Evolutionary conservation across 2,888 invertebrate genomes (phyloP).

Genomic region (Proisotoma minuta): DNA sequence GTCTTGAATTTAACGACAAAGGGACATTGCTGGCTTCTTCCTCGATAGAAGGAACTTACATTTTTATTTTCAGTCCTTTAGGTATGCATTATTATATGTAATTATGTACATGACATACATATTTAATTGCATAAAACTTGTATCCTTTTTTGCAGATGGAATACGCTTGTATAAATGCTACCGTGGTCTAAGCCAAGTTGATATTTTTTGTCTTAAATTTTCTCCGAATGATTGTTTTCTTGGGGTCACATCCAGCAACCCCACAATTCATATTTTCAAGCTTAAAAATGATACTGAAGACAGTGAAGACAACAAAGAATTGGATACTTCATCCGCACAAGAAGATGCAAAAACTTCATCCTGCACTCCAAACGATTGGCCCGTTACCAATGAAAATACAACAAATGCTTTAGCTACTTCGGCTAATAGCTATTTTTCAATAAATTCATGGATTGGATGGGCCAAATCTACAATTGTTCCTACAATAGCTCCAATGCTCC

Average conservation of each 20-base stretch:
- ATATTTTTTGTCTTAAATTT: neutral
- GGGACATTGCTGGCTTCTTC: neutral
- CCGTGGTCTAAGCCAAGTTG: neutral
- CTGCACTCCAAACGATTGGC: too few relatives aligned
- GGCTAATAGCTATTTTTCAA: neutral
- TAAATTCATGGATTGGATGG: slow-evolving; percentile 5
- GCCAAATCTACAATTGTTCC: neutral
- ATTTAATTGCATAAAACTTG: neutral
- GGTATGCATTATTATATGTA: neutral
- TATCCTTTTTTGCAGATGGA: slow-evolving; percentile 1
- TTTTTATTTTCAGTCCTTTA: neutral
- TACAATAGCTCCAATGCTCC: neutral
- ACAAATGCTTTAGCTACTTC: too few relatives aligned
- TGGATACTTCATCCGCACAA: too few relatives aligned
- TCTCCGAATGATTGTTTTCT: neutral
- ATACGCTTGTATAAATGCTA: neutral
- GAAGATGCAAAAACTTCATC: too few relatives aligned
- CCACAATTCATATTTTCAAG: slow-evolving; percentile 2
- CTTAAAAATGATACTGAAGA: neutral
- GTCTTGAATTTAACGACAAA: neutral
- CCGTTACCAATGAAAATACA: too few relatives aligned
- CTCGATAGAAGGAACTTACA: neutral
- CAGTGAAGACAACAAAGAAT: neutral
- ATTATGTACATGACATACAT: neutral
- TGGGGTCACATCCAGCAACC: neutral